These are phyloP conservation scores for Zoanthus sansibaricus DNA, from an alignment of 92 coral and sea anemone genomes.

Conservation along the genomic window DNA sequence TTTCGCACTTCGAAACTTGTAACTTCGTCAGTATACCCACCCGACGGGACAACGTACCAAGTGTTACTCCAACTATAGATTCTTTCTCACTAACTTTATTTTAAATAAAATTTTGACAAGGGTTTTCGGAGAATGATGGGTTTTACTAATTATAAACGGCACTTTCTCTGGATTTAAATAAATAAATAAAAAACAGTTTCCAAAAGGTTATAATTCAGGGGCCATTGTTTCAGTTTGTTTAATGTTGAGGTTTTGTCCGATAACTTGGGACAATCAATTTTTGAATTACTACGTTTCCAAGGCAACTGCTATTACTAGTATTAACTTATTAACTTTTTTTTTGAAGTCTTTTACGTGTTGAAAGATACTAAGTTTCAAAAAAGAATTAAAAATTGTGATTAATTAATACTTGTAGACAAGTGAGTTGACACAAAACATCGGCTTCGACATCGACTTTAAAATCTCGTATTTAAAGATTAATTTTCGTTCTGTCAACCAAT, in stretches of 20 bases:
- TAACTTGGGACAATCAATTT: background rate
- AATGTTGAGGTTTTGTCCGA: too few species aligned
- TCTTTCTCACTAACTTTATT: too few species aligned
- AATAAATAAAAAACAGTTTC: background rate
- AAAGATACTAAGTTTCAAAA: too few species aligned
- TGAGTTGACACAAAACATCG: too few species aligned
- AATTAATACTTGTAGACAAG: too few species aligned
- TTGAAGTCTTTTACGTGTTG: too few species aligned
- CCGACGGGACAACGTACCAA: background rate
- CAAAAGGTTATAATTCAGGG: background rate
- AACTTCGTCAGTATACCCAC: background rate
- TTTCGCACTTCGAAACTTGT: background rate
- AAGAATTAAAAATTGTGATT: too few species aligned
- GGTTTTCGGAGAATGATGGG: background rate
- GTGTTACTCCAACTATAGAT: too few species aligned
- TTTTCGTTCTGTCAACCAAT: too few species aligned
- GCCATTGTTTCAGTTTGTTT: too few species aligned
- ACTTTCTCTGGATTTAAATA: background rate
- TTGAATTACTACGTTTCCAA: slow-evolving; percentile 15
- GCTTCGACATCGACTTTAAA: too few species aligned
- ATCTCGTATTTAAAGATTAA: too few species aligned
- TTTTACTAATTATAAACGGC: background rate
- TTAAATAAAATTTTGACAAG: background rate
- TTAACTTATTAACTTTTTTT: slow-evolving; percentile 1
- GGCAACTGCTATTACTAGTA: background rate